These are phyloP conservation scores for Lordiphosa stackelbergi DNA, from an alignment of 1,140 invertebrate species.

Conservation along the genomic window DNA sequence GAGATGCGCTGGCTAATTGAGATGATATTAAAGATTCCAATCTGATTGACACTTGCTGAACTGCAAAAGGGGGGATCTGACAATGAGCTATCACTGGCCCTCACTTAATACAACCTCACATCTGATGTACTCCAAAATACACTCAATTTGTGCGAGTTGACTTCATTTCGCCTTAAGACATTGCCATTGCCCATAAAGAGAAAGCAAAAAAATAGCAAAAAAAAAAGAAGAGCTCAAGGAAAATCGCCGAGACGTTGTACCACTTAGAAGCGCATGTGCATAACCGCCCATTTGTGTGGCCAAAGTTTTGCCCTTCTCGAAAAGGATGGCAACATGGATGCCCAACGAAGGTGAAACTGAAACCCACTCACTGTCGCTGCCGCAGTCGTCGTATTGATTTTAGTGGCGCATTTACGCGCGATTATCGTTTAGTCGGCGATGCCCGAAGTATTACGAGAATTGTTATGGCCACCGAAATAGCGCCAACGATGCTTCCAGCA, in stretches of 20 bases:
- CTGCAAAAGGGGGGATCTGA: conserved; percentile 1
- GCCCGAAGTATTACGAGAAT: conserved; percentile 74
- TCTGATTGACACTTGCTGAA: conserved; percentile 3
- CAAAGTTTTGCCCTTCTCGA: conserved; percentile 21
- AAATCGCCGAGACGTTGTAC: conserved; percentile 1
- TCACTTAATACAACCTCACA: conserved; percentile 6
- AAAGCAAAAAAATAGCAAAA: conserved; percentile 4
- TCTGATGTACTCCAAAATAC: conserved; percentile 50
- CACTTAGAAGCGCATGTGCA: conserved; percentile 61
- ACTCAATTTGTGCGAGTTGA: conserved; percentile 47
- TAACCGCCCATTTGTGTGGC: conserved; percentile 53
- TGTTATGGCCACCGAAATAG: conserved; percentile 71
- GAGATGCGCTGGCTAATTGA: conserved; percentile 44
- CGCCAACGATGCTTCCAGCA: conserved; percentile 57
- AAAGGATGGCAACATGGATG: conserved; percentile 49
- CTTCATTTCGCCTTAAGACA: conserved; percentile 37
- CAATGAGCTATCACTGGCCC: conserved; percentile 11
- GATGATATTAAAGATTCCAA: conserved; percentile 25
- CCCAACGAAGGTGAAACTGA: conserved; percentile 60
- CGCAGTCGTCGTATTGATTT: conserved; percentile 69
- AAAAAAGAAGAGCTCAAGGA: conserved; percentile 3
- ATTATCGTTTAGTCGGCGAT: conserved; percentile 74
- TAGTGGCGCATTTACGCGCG: conserved; percentile 74
- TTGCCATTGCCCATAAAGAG: conserved; percentile 2
- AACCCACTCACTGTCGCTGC: conserved; percentile 33